Conservation (phyloP, 2,888 invertebrate genomes). For the Theretra japonica region DNA sequence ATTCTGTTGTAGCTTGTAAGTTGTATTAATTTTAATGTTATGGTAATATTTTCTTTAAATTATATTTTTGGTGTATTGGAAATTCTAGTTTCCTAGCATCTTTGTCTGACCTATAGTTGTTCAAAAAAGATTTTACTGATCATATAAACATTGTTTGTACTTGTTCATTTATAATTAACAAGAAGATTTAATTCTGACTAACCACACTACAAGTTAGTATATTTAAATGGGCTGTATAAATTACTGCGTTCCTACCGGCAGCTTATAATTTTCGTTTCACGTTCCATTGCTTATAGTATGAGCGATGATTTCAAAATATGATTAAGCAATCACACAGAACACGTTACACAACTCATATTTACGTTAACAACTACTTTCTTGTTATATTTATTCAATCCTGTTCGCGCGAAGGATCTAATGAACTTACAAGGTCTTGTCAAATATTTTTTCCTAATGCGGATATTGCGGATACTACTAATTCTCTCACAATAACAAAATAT, state of each 20-base stretch:
- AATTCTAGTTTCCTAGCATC: too few relatives aligned
- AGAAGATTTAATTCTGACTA: not conserved
- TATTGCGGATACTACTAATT: not conserved
- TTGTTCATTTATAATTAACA: too few relatives aligned
- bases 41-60: too few relatives aligned
- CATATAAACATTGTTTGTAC: too few relatives aligned
- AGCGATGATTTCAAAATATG: slow-evolving; percentile 18
- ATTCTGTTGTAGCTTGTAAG: too few relatives aligned
- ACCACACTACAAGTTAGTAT: not conserved
- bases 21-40: too few relatives aligned
- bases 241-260: not conserved
- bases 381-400: not conserved
- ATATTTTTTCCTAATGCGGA: not conserved
- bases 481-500: not conserved
- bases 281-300: not conserved
- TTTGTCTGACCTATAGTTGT: too few relatives aligned
- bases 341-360: slow-evolving; percentile 8
- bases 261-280: slow-evolving; percentile 4
- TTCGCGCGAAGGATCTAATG: slow-evolving; percentile 8
- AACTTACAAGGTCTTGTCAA: slow-evolving; percentile 10
- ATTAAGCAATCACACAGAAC: not conserved
- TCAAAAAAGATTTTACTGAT: too few relatives aligned
- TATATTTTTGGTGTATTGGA: too few relatives aligned
- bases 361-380: not conserved
- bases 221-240: not conserved